These are phyloP conservation scores for Calephelis nemesis DNA, from an alignment of 1,140 invertebrate species.

Conservation along the genomic window DNA sequence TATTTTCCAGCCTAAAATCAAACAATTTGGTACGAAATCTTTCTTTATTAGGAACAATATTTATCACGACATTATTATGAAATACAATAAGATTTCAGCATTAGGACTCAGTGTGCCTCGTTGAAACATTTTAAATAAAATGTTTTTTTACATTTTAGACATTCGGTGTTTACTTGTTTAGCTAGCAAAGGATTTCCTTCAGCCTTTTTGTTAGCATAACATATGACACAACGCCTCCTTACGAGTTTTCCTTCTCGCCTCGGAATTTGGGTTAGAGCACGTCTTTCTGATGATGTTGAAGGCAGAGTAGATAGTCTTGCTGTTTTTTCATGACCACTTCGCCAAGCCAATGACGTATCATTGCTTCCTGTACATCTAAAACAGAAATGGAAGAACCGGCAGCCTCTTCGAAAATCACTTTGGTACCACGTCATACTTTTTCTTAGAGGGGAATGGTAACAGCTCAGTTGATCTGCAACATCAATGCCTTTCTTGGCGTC, in stretches of 20 bases:
- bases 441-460: constrained; percentile 32
- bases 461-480: constrained; percentile 37
- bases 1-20: no score
- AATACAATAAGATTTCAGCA: no score
- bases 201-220: no score
- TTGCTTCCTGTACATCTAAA: constrained; percentile 9
- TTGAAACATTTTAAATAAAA: no score
- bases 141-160: no score
- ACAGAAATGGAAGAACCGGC: constrained; percentile 1
- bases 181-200: no score
- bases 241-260: background rate
- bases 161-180: no score
- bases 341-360: constrained; percentile 15
- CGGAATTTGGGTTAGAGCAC: background rate
- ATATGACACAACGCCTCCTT: background rate
- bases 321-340: constrained; percentile 13
- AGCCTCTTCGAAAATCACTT: background rate
- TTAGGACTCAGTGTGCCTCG: no score
- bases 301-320: constrained; percentile 1
- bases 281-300: background rate
- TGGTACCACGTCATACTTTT: constrained; percentile 26
- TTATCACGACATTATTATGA: no score
- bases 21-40: no score
- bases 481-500: constrained; percentile 35
- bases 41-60: no score